Evolutionary conservation across 2,113 vertebrate genomes (phyloP), one percentile per base, ranked within the genome.

Genomic region (Acrocephalus arundinaceus): DNA sequence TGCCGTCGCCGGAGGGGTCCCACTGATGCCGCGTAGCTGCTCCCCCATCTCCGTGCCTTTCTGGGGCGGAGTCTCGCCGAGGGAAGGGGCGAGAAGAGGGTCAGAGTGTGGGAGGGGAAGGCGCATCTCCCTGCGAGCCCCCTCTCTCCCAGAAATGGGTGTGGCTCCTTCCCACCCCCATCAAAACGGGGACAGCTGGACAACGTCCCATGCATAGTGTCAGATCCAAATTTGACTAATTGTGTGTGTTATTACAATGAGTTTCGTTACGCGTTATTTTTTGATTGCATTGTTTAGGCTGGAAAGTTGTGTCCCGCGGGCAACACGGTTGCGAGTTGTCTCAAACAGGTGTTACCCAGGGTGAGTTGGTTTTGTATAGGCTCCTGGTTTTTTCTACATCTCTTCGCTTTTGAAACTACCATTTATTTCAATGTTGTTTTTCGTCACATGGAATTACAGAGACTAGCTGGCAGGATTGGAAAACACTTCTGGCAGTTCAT

Each of bases 271-370:
- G 31, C 10, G 55, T 30, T 58, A 10, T 39, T 46, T 61, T 70
- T 84, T 71, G 4, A 8, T 73, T 89, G n/a, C 62, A 2, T 71
- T 85, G 37, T 54, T 67, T 77, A 99, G 99, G 98, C 98, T 51
- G 98, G 98, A 33, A 98, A 98, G 96, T 23, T 75, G 49, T 33
- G 67, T 72, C 98, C 97, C 4, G 4, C n/a, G n/a, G 98, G 97
- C 51, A 90, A 97, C 55, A 95, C 89, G 4, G 96, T 92, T 31
- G 82, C 93, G 27, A 46, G 17, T 41, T 99, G 98, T 86, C 95
- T 99, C n/a, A 90, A 96, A 65, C 98, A 98, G 83, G 92, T 96
- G 49, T 76, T 96, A 35, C 96, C 97, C 33, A 96, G 95, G 97
- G 98, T 98, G 89, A 98, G 98, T 93, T 39, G 79, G 13, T 21